Base-by-base conservation (phyloP, 1,140 invertebrate genomes). In the Antheraea pernyi region DNA sequence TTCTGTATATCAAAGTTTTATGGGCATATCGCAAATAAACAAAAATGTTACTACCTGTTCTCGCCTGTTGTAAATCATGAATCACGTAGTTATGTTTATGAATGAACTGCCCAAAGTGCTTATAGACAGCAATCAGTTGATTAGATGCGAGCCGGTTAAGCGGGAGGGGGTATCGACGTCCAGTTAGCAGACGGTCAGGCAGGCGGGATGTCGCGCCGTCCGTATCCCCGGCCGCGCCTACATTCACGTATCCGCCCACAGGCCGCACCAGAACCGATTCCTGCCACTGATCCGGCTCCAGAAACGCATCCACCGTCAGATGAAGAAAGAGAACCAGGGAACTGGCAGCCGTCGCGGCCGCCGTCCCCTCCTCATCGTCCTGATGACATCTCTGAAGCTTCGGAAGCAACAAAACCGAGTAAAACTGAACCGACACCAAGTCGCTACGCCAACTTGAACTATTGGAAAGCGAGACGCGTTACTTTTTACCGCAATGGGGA, bases 401-500 rank as follows among this genome's bases (percentile, higher is more conserved):
- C 89, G 11, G 88, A 88, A 86, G 89, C 79, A 67, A 90, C 84
- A 58, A 75, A 86, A 64, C 86, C 86, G 0, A 69, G 68, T 61
- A 77, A 83, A 78, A 71, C 84, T 22, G 81, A 92, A 78, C 93
- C 95, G 9, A 84, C 93, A 9, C 84, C 93, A 9, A 93, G 94
- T 71, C 93, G 95, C 69, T 97, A 97, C 87, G 95, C 95, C 69
- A 97, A 97, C 86, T 94, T 97, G 48, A 96, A 96, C 59, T 97
- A 97, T 80, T 98, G 97, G 97, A 95, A 96, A 73, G 97, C 97
- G 0, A 93, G 96, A 67, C 93, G 97, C 22, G 96, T 99, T 48
- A 96, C 96, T 0, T 98, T 99, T 89, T 99, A 97, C 90, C 95
- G 97, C 82, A 99, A 99, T 94, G 98, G 98, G 6, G 98, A 99